These are phyloP conservation scores for Plumapathes pennacea DNA, from an alignment of 92 coral and sea anemone genomes.

Conservation along the genomic window DNA sequence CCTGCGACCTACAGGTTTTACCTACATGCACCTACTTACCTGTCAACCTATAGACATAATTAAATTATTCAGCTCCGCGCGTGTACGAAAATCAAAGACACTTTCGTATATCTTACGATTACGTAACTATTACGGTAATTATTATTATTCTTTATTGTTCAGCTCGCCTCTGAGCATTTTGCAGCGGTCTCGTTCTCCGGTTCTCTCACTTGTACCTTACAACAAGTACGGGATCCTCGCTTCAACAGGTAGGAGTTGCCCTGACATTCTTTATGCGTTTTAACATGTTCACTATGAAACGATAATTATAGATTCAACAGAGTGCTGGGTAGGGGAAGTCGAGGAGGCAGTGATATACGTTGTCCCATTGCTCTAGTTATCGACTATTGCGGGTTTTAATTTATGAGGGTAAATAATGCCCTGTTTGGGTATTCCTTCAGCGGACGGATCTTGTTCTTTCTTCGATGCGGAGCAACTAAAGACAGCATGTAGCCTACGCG, in stretches of 20 bases:
- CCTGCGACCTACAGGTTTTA: too few relatives aligned
- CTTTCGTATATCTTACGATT: too few relatives aligned
- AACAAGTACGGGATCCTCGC: slow-evolving; percentile 54
- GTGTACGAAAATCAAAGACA: too few relatives aligned
- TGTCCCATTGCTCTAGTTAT: neutral
- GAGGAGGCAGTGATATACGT: neutral
- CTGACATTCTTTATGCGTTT: too few relatives aligned
- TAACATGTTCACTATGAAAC: too few relatives aligned
- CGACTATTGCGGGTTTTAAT: neutral
- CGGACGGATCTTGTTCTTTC: slow-evolving; percentile 83
- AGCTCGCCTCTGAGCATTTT: slow-evolving; percentile 74
- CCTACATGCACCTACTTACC: too few relatives aligned
- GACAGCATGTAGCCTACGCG: slow-evolving; percentile 9
- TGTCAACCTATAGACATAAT: too few relatives aligned
- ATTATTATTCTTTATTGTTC: neutral
- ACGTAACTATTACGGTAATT: too few relatives aligned
- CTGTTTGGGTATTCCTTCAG: slow-evolving; percentile 16
- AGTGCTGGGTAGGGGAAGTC: neutral
- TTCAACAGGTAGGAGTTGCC: slow-evolving; percentile 79
- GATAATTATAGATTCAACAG: too few relatives aligned
- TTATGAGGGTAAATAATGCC: neutral
- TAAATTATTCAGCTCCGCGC: too few relatives aligned
- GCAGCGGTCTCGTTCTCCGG: slow-evolving; percentile 76
- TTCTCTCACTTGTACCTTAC: slow-evolving; percentile 50
- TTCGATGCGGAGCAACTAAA: slow-evolving; percentile 52